These are phyloP conservation scores for Schizotus pectinicornis DNA, from an alignment of 2,888 invertebrate genomes.

Conservation along the genomic window DNA sequence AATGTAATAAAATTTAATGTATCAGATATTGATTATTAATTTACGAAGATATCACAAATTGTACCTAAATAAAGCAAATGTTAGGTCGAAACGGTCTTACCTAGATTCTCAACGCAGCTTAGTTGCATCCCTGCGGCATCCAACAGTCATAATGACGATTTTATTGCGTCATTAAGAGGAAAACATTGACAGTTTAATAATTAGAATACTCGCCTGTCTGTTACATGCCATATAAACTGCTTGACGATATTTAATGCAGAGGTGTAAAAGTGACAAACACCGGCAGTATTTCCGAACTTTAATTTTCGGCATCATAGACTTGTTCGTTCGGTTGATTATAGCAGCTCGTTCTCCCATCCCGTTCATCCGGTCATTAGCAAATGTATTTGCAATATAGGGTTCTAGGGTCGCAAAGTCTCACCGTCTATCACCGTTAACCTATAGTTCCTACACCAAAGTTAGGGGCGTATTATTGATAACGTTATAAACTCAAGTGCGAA, in stretches of 20 bases:
- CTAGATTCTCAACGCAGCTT: background rate
- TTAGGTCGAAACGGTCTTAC: background rate
- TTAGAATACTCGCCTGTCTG: conserved; percentile 17
- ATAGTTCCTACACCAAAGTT: conserved; percentile 41
- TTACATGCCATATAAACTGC: conserved; percentile 1
- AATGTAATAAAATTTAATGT: background rate
- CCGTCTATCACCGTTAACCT: conserved; percentile 21
- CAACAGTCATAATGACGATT: conserved; percentile 21
- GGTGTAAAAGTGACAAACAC: background rate
- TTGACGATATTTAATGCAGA: conserved; percentile 4
- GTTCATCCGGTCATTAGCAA: conserved; percentile 32
- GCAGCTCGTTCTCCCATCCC: conserved; percentile 1
- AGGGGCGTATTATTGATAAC: conserved; percentile 52
- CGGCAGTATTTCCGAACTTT: no score
- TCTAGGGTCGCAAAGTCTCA: conserved; percentile 7
- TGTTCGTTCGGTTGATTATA: background rate
- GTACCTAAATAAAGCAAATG: background rate
- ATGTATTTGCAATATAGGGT: conserved; percentile 29
- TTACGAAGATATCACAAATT: conserved; percentile 2
- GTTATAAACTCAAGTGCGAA: conserved; percentile 53
- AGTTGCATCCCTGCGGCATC: background rate
- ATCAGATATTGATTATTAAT: background rate
- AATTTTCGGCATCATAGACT: background rate
- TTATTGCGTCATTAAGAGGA: conserved; percentile 26
- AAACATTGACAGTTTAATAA: conserved; percentile 27